Conservation (phyloP, 2,797 vertebrate species). For the Scomberomorus guttatus region DNA sequence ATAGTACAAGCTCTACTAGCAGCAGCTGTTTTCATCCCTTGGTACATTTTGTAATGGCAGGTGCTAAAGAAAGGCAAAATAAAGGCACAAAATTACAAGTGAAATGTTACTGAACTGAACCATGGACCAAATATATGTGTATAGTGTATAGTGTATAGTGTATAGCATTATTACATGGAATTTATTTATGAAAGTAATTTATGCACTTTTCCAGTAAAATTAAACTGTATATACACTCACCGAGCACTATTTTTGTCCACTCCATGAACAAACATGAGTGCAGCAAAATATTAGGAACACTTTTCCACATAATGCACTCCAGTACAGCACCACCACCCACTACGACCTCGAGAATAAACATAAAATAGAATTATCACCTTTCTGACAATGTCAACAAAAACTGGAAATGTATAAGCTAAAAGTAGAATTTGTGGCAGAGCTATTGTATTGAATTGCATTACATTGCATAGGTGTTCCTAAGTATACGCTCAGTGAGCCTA, state of each 20-base stretch:
- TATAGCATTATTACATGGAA: slow-evolving; percentile 58
- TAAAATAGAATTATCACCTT: not conserved
- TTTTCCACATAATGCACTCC: not conserved
- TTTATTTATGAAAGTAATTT: slow-evolving; percentile 29
- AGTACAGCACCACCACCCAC: too few relatives aligned
- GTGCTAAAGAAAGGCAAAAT: slow-evolving; percentile 89
- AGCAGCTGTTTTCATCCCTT: slow-evolving; percentile 91
- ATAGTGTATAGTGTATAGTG: too few relatives aligned
- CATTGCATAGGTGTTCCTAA: not conserved
- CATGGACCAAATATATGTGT: slow-evolving; percentile 75
- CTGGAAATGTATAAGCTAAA: too few relatives aligned
- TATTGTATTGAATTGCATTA: too few relatives aligned
- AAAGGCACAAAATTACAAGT: slow-evolving; percentile 93
- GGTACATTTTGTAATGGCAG: slow-evolving; percentile 83
- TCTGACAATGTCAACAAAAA: not conserved
- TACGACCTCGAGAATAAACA: too few relatives aligned
- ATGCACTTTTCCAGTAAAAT: slow-evolving; percentile 25
- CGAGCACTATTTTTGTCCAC: not conserved
- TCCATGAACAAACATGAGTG: too few relatives aligned
- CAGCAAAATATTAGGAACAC: not conserved
- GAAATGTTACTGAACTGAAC: slow-evolving; percentile 83
- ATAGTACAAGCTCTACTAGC: slow-evolving; percentile 92
- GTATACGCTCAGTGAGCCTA: not conserved
- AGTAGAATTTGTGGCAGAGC: too few relatives aligned
- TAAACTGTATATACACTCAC: not conserved